Evolutionary conservation across 2,888 invertebrate species (phyloP).

Genomic region (Phortica magna): DNA sequence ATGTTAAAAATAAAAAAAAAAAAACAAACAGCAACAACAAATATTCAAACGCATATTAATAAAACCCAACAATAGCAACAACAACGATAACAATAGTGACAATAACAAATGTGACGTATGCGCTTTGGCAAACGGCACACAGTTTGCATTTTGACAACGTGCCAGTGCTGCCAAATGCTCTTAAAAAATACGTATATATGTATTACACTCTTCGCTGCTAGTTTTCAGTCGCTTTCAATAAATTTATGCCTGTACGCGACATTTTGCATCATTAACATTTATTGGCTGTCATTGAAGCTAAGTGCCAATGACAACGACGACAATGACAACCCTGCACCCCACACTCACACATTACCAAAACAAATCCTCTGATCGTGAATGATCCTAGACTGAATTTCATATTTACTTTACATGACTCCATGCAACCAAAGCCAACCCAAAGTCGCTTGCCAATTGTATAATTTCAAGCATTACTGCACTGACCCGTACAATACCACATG

Average conservation of each 20-base stretch:
- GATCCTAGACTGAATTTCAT: background rate
- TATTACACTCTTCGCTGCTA: background rate
- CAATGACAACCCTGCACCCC: background rate
- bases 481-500: background rate
- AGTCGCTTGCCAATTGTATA: background rate
- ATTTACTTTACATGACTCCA: background rate
- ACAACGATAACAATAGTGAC: background rate
- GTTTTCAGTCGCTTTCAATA: background rate
- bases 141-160: conserved; percentile 18
- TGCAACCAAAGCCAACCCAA: background rate
- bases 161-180: conserved; percentile 21
- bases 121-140: background rate
- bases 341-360: background rate
- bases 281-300: conserved; percentile 64
- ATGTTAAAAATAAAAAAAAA: background rate
- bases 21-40: background rate
- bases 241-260: conserved; percentile 44
- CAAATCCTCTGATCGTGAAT: background rate
- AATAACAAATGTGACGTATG: conserved; percentile 18
- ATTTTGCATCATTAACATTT: conserved; percentile 59
- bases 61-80: background rate
- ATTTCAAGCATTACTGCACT: background rate
- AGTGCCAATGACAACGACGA: conserved; percentile 42
- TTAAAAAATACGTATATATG: background rate
- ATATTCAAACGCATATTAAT: background rate